Base-by-base conservation (phyloP, 1,140 invertebrate species). In the Drosophila oshimai region DNA sequence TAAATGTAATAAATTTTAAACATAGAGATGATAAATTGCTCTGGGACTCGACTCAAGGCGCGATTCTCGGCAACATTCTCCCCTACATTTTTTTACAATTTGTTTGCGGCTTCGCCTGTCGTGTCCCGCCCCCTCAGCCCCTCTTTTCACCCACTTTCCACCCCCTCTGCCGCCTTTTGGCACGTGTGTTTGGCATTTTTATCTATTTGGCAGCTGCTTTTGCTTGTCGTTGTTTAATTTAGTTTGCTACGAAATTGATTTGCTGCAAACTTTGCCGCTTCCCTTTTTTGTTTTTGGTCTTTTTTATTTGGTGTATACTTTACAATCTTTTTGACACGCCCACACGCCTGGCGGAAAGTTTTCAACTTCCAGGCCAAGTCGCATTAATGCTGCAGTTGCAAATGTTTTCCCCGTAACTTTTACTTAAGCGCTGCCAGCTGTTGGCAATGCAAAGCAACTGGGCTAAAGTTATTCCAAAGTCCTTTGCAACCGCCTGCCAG, bases 1-100 rank as follows among this genome's bases (percentile, higher is more conserved):
- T 88, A 87, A 87, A 87, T 88, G 83, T 81, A 88, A 87, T 88
- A 87, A 87, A 87, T 87, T 87, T 87, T 81, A 87, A 87, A 81
- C 81, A 88, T 81, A 88, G 81, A 87, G 69, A 87, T 87, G 81
- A 87, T 87, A 87, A 87, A 87, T 87, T 87, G 81, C 81, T 87
- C 64, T 70, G 81, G 81, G 81, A 87, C 70, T 70, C 37, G 53
- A 57, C 69, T 81, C 58, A 70, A 87, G 74, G 76, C 76, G 20
- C 26, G 45, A 39, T 61, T 24, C 74, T 29, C 34, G 12, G 46
- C 24, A 7, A n/a, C n/a, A 22, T 26, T 42, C 42, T 22, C 45
- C 34, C 20, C 46, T 53, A 75, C 75, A 64, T 84, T 87, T 80
- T 87, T 80, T 87, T 76, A 87, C 80, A 87, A 87, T 86, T 86